Evolutionary conservation across 2,888 invertebrate species (phyloP), one percentile per base, ranked within the genome.

Genomic region (Scaptomyza caliginosa): DNA sequence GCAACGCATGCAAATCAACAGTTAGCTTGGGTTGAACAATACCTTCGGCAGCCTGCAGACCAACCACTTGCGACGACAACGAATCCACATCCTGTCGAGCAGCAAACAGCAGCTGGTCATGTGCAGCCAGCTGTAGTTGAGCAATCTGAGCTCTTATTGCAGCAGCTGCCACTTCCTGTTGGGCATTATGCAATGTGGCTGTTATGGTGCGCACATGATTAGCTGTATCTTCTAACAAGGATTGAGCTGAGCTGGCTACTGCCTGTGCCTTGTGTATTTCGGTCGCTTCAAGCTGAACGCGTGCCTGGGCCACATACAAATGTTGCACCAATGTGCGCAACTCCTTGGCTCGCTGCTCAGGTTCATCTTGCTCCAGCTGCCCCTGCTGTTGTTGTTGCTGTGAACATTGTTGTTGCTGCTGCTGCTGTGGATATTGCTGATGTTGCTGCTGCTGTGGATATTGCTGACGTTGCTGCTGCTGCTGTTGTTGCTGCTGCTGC

Each of bases 21-120:
- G 79, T 74, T 10, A 88, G 45, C 43, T 87, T 88, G 0, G 90
- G 88, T 40, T 82, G 77, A 5, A 79, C 74, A 36, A 91, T 88
- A 2, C 91, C 91, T 65, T 90, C 91, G 24, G 90, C 90, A 5
- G 90, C 91, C 54, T 91, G 90, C 34, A 90, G 56, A 0, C 90
- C 90, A 1, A 91, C 91, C 77, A 91, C 90, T 74, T 92, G 91
- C 2, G 92, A 90, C 8, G 91, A 91, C 0, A 91, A 45, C 1
- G 91, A 89, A 43, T 91, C 91, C 16, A 92, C 91, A 52, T 90
- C 90, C 76, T 91, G 91, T 1, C 92, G 86, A 3, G 92, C 91
- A 0, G 91, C 91, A 55, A 92, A 92, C 4, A 92, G 63, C 30
- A 92, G 66, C 62, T 92, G 91, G 68, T 92, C 91, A 50, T 91